Base-by-base conservation (phyloP, 2,113 vertebrate species). In the Pholis gunnellus region DNA sequence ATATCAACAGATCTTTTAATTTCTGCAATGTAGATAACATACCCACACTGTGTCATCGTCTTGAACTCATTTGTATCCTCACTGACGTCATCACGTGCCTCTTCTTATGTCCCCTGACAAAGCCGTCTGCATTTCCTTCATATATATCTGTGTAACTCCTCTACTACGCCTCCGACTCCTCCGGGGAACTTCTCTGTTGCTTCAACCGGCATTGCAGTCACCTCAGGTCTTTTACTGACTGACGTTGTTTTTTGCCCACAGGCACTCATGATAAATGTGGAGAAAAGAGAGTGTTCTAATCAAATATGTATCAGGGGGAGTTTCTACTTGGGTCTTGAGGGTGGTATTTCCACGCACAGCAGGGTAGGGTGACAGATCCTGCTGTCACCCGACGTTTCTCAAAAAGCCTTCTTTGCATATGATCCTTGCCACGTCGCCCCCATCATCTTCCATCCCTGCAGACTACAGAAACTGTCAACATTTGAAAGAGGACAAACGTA, bases 241-340 rank as follows among this genome's bases (percentile, higher is more conserved):
- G 8, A 54, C 22, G 10, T 81, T 69, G 40, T 61, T 64, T 83
- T 78, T 75, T 65, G 73, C 83, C 75, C 64, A 66, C 48, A 83
- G 85, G 85, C 89, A 46, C 9, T 46, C 77, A 66, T 83, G 42
- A 71, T 59, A 72, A 75, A 80, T 80, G 70, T 75, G 81, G 50
- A 61, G 50, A 61, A 68, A 79, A 86, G 22, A 57, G 44, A 18
- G 27, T 57, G 18, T 76, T 70, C 64, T 87, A 38, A 86, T 88
- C 72, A 84, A 87, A 90, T 84, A 87, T 78, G 73, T 25, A 87
- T 81, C 66, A 84, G 36, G 38, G 68, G 57, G 46, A 57, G 50
- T 64, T 73, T 83, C 52, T 52, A 31, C 46, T 44, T 59, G n/a
- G 31, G 52, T 72, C 15, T 75, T 75, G 34, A 72, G 65, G n/a